Conservation (phyloP, 1,140 invertebrate species). For the Marisa cornuarietis region DNA sequence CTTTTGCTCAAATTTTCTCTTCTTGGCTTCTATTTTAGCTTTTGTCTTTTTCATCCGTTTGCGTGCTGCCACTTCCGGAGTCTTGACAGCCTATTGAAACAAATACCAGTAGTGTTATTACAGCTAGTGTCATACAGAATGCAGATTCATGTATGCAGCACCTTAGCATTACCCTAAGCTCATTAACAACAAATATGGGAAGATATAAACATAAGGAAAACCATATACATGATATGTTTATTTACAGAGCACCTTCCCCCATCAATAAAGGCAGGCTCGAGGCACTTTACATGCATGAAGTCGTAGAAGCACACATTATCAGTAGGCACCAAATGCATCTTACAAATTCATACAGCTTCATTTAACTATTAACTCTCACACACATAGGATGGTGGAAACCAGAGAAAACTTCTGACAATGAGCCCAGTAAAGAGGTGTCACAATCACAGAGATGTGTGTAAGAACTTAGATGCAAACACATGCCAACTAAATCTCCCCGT, state of each 20-base stretch:
- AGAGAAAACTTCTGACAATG: too few species aligned
- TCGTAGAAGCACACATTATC: too few species aligned
- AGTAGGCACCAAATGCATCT: too few species aligned
- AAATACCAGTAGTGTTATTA: not conserved
- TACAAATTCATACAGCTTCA: not conserved
- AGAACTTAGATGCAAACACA: too few species aligned
- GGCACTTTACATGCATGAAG: too few species aligned
- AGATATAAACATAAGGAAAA: too few species aligned
- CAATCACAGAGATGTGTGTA: not conserved
- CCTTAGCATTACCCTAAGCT: not conserved
- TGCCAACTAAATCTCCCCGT: not conserved
- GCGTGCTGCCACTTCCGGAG: constrained; percentile 81
- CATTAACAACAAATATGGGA: too few species aligned
- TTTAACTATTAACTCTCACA: not conserved
- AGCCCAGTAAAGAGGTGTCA: not conserved
- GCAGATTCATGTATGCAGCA: not conserved
- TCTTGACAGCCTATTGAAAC: constrained; percentile 72
- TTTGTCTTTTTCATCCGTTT: constrained; percentile 80
- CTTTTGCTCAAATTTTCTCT: constrained; percentile 62
- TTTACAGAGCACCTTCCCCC: too few species aligned
- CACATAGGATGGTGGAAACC: too few species aligned
- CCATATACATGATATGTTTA: too few species aligned
- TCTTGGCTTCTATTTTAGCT: constrained; percentile 80
- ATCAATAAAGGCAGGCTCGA: too few species aligned
- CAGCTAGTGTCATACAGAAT: not conserved